These are phyloP conservation scores for Olivierus martensii DNA, from an alignment of 1,140 invertebrate genomes.

Conservation along the genomic window DNA sequence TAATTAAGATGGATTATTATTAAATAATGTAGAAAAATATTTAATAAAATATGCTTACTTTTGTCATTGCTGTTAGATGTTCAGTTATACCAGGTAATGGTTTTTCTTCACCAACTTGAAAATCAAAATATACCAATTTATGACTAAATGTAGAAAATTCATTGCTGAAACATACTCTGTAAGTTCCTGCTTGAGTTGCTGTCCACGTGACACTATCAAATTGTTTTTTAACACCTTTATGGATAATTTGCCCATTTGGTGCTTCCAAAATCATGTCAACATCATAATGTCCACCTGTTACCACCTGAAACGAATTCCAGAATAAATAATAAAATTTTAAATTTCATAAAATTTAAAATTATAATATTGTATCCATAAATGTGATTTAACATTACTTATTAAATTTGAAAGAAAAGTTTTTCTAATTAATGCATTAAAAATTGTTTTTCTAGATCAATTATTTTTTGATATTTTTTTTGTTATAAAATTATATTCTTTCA, in stretches of 20 bases:
- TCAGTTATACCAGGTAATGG: conserved; percentile 71
- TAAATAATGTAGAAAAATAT: background rate
- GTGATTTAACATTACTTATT: too few species aligned
- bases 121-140: conserved; percentile 97
- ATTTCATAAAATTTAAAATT: too few species aligned
- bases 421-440: too few species aligned
- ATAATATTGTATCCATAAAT: too few species aligned
- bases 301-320: conserved; percentile 62
- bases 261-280: conserved; percentile 86
- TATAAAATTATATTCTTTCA: too few species aligned
- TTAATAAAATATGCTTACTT: conserved; percentile 41
- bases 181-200: conserved; percentile 56
- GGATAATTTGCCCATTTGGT: conserved; percentile 77
- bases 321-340: too few species aligned
- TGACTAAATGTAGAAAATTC: conserved; percentile 99
- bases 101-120: conserved; percentile 85
- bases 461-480: too few species aligned
- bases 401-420: too few species aligned
- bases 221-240: conserved; percentile 82
- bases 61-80: conserved; percentile 85
- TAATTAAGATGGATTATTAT: background rate
- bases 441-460: too few species aligned
- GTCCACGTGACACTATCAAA: conserved; percentile 85
- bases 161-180: conserved; percentile 91
- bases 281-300: conserved; percentile 97